phyloP scores from a whole-genome alignment of 2,888 invertebrate genomes.

The Eremobia ochroleuca region DNA sequence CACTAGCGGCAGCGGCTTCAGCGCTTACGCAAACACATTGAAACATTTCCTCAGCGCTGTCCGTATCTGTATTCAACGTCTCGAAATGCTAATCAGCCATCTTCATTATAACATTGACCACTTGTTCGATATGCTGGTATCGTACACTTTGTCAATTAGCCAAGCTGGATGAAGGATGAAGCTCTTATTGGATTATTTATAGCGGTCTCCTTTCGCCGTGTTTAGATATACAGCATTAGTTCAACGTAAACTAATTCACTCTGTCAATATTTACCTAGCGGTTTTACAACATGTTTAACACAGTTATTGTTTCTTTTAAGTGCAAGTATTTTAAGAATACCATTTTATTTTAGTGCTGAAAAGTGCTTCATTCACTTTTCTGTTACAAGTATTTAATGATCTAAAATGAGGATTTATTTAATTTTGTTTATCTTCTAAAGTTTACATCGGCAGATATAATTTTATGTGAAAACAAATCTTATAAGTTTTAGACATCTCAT shows the following conservation, averaged over 20 bases:
- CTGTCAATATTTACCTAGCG: constrained; percentile 55
- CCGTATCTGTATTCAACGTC: constrained; percentile 59
- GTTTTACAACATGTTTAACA: constrained; percentile 33
- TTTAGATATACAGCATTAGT: constrained; percentile 41
- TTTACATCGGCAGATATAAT: neutral
- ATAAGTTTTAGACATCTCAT: constrained; percentile 14
- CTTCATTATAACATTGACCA: constrained; percentile 61
- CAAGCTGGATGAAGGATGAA: constrained; percentile 61
- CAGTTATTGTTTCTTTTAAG: constrained; percentile 40
- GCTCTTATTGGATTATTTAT: constrained; percentile 61
- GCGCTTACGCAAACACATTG: constrained; percentile 46
- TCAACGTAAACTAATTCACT: constrained; percentile 51
- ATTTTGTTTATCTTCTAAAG: neutral
- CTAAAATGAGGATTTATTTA: neutral
- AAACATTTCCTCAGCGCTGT: constrained; percentile 48
- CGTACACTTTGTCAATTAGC: constrained; percentile 76
- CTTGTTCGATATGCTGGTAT: constrained; percentile 74
- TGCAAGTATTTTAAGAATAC: constrained; percentile 40
- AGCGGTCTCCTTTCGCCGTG: constrained; percentile 38
- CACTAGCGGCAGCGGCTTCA: constrained; percentile 34
- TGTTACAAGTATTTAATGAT: constrained; percentile 14
- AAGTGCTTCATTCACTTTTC: constrained; percentile 22
- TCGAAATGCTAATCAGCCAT: constrained; percentile 59
- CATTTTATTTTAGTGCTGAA: constrained; percentile 18
- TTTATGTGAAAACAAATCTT: constrained; percentile 17